Evolutionary conservation across 2,113 vertebrate genomes (phyloP), one percentile per base, ranked within the genome.

Genomic region (Sylvia atricapilla): DNA sequence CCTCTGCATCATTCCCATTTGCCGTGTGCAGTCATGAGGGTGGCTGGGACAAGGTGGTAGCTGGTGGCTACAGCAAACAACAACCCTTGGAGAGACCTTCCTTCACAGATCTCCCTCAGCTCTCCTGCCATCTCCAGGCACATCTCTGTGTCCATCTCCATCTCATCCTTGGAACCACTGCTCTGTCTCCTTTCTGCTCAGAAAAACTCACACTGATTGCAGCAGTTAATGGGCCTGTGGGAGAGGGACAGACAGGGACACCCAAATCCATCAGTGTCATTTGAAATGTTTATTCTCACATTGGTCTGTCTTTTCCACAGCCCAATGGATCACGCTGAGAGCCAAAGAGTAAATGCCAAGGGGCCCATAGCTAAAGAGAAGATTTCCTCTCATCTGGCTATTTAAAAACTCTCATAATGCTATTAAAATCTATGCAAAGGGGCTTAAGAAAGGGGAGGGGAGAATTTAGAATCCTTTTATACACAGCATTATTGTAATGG

Each of bases 1-100:
- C 87, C 83, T 93, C 62, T 64, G 69, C 72, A 46, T 58, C 2
- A 9, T 86, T 89, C 75, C 78, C 80, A 30, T 75, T 83, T 94
- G 25, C 15, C 41, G 75, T 58, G 19, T 23, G 3, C 31, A 41
- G 33, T 59, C 64, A 46, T 0, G 1, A 41, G 15, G 15, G 18
- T 62, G 28, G 18, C 2, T 9, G 44, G 31, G 23, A 83, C 9
- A 4, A 52, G 20, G 44, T 37, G 37, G 37, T 37, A 37, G 8
- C 24, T 4, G 2, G 37, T 76, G 70, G 13, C 28, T 58, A 8
- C 16, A 56, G 47, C 28, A 28, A 37, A 9, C 43, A n/a, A 39
- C 10, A 77, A 63, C 5, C 7, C 7, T 56, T 12, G 30, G 41
- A 69, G 55, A 67, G 6, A n/a, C 4, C 8, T 92, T 3, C 30